phyloP scores from a whole-genome alignment of 2,888 invertebrate species.

The Apamea monoglypha region DNA sequence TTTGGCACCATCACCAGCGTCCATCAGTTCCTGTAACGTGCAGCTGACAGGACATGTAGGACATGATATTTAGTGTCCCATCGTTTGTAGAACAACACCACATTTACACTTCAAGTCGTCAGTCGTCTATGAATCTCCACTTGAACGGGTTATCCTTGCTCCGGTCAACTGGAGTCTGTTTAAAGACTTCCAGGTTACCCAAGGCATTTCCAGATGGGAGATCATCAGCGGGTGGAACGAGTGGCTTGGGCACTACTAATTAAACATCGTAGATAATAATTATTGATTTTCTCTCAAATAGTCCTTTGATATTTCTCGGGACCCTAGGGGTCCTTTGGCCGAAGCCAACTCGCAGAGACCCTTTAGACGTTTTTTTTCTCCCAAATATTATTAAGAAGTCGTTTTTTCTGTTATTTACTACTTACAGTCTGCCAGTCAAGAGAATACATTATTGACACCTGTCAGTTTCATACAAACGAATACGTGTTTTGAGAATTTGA shows the following conservation, averaged over 20 bases:
- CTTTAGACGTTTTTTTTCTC: neutral
- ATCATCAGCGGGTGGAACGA: neutral
- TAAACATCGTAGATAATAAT: neutral
- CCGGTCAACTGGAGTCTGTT: neutral
- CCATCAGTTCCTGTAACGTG: neutral
- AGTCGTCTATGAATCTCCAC: neutral
- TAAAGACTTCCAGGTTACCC: neutral
- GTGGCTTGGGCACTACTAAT: neutral
- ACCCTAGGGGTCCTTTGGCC: too few relatives aligned
- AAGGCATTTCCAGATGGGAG: neutral
- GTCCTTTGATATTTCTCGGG: too few relatives aligned
- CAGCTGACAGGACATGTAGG: neutral
- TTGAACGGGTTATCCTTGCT: neutral
- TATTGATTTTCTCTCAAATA: neutral
- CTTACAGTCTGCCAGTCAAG: neutral
- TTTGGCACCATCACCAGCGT: neutral
- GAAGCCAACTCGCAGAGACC: too few relatives aligned
- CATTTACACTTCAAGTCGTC: neutral
- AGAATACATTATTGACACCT: too few relatives aligned
- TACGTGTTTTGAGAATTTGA: too few relatives aligned
- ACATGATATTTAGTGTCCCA: neutral
- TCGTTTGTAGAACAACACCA: neutral
- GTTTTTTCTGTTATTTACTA: neutral
- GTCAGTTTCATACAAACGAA: neutral
- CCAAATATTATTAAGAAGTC: neutral